These are phyloP conservation scores for Lanius collurio DNA, from an alignment of 2,113 vertebrate species.

Conservation along the genomic window DNA sequence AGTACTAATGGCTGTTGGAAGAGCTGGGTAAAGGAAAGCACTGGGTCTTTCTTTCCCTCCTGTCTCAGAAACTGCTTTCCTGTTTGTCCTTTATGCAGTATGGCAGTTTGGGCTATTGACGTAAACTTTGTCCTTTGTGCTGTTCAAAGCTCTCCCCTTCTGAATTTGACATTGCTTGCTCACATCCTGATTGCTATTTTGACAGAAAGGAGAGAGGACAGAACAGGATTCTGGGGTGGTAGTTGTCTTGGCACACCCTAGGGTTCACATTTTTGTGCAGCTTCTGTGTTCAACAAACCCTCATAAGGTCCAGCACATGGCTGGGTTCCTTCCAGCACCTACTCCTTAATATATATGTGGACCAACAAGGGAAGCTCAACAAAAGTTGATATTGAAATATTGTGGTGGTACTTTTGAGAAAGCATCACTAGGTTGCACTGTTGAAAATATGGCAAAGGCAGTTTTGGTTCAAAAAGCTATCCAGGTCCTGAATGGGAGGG, in stretches of 20 bases:
- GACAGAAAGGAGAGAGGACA: not conserved
- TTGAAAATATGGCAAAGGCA: not conserved
- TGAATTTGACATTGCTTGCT: not conserved
- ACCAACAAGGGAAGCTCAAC: not conserved
- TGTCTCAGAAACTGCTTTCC: constrained; percentile 39
- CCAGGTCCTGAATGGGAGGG: not conserved
- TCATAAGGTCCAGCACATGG: not conserved
- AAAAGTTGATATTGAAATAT: not conserved
- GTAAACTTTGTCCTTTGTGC: constrained; percentile 27
- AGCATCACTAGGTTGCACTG: not conserved
- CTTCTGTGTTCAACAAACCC: not conserved
- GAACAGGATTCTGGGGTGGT: not conserved
- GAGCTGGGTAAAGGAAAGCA: not conserved
- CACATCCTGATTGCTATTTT: not conserved
- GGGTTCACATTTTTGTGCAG: not conserved
- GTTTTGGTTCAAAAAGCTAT: not conserved
- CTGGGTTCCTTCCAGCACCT: not conserved
- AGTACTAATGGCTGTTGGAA: not conserved
- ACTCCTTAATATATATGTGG: not conserved
- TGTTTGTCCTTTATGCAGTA: constrained; percentile 34
- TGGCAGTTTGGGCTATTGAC: not conserved
- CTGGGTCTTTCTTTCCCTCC: not conserved
- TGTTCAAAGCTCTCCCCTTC: not conserved
- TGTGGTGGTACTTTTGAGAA: not conserved
- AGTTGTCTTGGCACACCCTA: not conserved